Conservation (phyloP, 2,888 invertebrate species). For the Lumbricus terrestris region DNA sequence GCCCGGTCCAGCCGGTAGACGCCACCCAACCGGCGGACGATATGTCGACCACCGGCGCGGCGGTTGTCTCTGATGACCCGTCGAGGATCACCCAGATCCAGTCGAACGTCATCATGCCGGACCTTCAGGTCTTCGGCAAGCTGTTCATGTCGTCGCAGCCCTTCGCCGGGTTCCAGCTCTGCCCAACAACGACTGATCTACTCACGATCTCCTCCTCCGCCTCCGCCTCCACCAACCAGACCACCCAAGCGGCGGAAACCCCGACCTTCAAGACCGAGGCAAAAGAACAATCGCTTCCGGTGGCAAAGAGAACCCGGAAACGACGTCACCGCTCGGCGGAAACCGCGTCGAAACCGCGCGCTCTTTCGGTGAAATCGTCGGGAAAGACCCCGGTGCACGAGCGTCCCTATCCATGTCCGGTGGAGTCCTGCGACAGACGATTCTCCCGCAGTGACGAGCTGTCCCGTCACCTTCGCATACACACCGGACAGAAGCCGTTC, state of each 20-base stretch:
- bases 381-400: conserved; percentile 93
- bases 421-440: conserved; percentile 92
- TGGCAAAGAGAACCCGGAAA: neutral
- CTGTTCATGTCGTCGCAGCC: neutral
- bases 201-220: neutral
- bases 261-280: neutral
- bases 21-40: neutral
- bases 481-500: conserved; percentile 98
- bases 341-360: neutral
- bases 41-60: too few relatives aligned
- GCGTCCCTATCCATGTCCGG: conserved; percentile 95
- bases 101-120: neutral
- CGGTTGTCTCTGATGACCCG: neutral
- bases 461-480: conserved; percentile 96
- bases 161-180: conserved; percentile 7
- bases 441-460: conserved; percentile 97
- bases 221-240: neutral
- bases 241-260: neutral
- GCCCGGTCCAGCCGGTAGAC: neutral
- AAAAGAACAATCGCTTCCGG: neutral
- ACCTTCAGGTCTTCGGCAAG: conserved; percentile 12
- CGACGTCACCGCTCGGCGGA: neutral
- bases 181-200: neutral
- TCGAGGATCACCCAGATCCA: neutral
- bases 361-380: neutral